These are phyloP conservation scores for Hydropotes inermis DNA, from an alignment of 2,113 vertebrate species.

Conservation along the genomic window DNA sequence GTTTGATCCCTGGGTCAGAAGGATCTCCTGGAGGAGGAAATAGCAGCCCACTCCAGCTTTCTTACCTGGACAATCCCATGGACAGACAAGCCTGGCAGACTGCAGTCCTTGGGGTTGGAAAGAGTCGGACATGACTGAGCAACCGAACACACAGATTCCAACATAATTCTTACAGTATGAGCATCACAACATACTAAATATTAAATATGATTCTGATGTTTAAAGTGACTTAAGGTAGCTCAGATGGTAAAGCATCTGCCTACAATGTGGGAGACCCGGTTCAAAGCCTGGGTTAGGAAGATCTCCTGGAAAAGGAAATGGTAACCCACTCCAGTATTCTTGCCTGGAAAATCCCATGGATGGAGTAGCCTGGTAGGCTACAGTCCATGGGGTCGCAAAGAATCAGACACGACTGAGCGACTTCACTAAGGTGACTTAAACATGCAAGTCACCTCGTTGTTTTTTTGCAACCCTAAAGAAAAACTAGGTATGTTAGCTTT, in stretches of 20 bases:
- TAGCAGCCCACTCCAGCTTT: neutral
- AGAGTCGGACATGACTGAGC: neutral
- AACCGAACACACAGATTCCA: neutral
- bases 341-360: too few relatives aligned
- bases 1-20: neutral
- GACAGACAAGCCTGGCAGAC: neutral
- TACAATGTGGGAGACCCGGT: too few relatives aligned
- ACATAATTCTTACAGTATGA: neutral
- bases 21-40: neutral
- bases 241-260: too few relatives aligned
- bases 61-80: neutral
- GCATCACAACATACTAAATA: neutral
- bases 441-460: neutral
- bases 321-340: too few relatives aligned
- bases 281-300: too few relatives aligned
- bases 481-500: neutral
- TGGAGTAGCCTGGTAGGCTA: too few relatives aligned
- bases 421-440: neutral
- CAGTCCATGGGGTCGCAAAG: too few relatives aligned
- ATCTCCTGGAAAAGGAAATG: too few relatives aligned
- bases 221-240: neutral
- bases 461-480: neutral
- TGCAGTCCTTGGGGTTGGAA: neutral
- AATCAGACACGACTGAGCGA: too few relatives aligned
- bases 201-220: neutral